phyloP scores from a whole-genome alignment of 2,113 vertebrate genomes.

The Dicrurus megarhynchus region DNA sequence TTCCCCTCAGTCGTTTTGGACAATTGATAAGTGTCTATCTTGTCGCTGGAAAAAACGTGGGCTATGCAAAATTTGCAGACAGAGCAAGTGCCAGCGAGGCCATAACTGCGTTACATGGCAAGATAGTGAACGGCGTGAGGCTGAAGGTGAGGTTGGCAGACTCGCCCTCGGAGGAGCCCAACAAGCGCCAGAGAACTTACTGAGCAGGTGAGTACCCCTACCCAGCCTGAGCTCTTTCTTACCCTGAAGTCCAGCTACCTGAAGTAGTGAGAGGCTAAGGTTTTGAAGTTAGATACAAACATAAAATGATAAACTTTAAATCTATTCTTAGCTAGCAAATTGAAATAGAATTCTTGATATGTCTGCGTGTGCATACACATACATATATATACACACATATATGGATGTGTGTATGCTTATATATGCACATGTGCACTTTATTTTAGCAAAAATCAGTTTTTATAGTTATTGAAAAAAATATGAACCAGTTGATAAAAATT shows the following conservation, averaged over 20 bases:
- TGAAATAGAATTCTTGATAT: neutral
- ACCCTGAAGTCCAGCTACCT: neutral
- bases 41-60: constrained; percentile 92
- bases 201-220: constrained; percentile 73
- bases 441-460: constrained; percentile 1
- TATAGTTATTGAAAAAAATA: neutral
- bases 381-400: neutral
- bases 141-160: constrained; percentile 95
- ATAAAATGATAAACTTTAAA: neutral
- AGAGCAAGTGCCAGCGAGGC: constrained; percentile 88
- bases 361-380: neutral
- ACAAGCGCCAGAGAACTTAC: constrained; percentile 92
- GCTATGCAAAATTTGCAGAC: constrained; percentile 91
- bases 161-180: constrained; percentile 89
- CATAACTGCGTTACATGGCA: constrained; percentile 85
- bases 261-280: neutral
- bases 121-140: constrained; percentile 89
- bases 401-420: neutral
- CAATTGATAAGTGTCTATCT: constrained; percentile 91
- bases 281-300: neutral
- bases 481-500: neutral
- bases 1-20: constrained; percentile 84
- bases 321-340: neutral
- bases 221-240: neutral
- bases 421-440: neutral